phyloP scores from a whole-genome alignment of 35 echinoderm and acorn worm genomes.

The Ophiothrix spiculata region DNA sequence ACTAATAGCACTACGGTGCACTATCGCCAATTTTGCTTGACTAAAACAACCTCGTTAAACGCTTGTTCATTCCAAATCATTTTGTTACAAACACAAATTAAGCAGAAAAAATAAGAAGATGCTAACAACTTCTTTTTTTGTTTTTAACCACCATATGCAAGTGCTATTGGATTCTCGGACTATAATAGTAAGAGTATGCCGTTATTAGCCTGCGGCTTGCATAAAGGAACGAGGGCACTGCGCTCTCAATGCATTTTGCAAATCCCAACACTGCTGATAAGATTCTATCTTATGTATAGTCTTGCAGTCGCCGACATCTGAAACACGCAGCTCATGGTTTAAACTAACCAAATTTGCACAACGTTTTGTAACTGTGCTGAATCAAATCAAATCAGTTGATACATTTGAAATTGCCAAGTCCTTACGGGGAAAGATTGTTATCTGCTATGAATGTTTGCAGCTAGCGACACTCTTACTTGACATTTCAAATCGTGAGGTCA shows the following conservation, averaged over 20 bases:
- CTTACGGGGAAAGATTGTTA: no score
- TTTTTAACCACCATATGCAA: background rate
- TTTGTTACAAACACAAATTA: background rate
- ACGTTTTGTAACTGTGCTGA: no score
- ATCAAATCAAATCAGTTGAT: no score
- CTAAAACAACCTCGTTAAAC: slow-evolving; percentile 6
- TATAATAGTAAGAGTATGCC: background rate
- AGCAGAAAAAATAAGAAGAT: background rate
- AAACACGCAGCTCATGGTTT: background rate
- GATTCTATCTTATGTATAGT: background rate
- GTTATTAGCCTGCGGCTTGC: background rate
- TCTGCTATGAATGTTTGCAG: no score
- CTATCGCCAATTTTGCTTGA: no score
- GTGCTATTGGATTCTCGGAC: background rate
- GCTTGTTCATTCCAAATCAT: background rate
- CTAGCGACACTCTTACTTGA: no score
- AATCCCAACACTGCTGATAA: background rate
- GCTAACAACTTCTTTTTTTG: background rate
- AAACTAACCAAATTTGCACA: background rate
- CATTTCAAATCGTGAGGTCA: no score
- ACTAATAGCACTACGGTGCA: background rate
- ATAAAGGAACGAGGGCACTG: slow-evolving; percentile 3
- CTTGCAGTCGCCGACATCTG: background rate
- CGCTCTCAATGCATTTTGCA: background rate
- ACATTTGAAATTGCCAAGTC: no score